phyloP scores from a whole-genome alignment of 2,797 vertebrate genomes.

The Sebastes goodei region DNA sequence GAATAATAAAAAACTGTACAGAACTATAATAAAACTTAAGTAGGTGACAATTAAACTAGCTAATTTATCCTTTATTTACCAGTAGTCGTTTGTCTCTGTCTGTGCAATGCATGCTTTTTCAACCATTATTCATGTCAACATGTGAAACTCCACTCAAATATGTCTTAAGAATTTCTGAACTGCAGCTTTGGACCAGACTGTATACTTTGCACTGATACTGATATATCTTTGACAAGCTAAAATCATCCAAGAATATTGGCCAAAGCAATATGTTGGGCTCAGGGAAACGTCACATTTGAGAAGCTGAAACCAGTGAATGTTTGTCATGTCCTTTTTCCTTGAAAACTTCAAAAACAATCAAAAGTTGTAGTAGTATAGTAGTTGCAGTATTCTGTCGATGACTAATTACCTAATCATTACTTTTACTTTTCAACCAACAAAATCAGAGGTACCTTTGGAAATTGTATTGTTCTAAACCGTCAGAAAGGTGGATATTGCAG shows the following conservation, averaged over 20 bases:
- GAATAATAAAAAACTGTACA: background rate
- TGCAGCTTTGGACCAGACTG: background rate
- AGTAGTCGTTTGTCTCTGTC: background rate
- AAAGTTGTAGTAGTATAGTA: too few relatives aligned
- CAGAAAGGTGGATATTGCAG: conserved; percentile 6
- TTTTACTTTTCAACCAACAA: background rate
- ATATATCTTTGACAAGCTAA: background rate
- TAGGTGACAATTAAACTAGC: background rate
- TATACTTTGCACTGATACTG: background rate
- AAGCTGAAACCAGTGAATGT: background rate
- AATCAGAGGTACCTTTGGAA: background rate
- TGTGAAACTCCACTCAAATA: background rate
- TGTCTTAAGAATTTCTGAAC: background rate
- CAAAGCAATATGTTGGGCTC: background rate
- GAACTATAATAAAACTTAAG: background rate
- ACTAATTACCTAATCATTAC: background rate
- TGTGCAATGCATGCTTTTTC: background rate
- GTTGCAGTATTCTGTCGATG: background rate
- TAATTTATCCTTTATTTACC: background rate
- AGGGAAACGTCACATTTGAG: background rate
- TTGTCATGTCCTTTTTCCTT: background rate
- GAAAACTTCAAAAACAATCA: background rate
- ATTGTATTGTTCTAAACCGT: background rate
- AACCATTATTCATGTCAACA: background rate
- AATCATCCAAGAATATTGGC: background rate